Conservation (phyloP, 1,140 invertebrate species). For the Phortica variegata region DNA sequence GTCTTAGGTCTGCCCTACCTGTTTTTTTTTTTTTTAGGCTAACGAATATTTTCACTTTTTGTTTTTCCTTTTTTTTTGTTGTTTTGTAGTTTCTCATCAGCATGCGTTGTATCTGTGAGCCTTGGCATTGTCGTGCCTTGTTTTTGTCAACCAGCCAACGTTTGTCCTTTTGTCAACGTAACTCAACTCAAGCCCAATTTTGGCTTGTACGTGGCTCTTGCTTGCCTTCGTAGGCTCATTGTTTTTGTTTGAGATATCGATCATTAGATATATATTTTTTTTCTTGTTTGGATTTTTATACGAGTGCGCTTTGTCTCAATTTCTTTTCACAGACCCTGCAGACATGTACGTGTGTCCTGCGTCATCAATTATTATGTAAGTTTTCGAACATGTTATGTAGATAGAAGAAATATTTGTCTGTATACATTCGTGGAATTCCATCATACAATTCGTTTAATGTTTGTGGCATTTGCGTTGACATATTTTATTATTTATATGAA, state of each 20-base stretch:
- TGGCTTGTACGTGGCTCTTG: background rate
- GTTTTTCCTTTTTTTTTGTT: no score
- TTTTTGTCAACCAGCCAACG: no score
- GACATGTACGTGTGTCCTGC: background rate
- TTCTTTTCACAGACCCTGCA: background rate
- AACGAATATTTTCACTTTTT: no score
- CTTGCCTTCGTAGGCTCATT: conserved; percentile 1
- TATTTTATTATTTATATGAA: conserved; percentile 12
- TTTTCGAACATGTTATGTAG: no score
- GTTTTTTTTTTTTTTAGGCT: no score
- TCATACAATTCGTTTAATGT: no score
- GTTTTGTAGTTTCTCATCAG: conserved; percentile 6
- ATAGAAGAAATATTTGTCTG: background rate
- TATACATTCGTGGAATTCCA: conserved; percentile 1
- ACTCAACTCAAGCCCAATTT: background rate
- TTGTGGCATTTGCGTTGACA: conserved; percentile 7
- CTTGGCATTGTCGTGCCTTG: no score
- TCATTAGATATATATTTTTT: conserved; percentile 9
- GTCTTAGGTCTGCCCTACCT: no score
- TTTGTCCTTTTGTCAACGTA: conserved; percentile 6
- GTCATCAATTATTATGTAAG: no score
- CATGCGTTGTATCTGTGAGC: no score
- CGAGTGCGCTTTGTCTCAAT: background rate
- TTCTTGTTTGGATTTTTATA: background rate
- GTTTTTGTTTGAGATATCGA: conserved; percentile 10